Conservation (phyloP, 1,140 invertebrate species). For the Lordiphosa clarofinis region DNA sequence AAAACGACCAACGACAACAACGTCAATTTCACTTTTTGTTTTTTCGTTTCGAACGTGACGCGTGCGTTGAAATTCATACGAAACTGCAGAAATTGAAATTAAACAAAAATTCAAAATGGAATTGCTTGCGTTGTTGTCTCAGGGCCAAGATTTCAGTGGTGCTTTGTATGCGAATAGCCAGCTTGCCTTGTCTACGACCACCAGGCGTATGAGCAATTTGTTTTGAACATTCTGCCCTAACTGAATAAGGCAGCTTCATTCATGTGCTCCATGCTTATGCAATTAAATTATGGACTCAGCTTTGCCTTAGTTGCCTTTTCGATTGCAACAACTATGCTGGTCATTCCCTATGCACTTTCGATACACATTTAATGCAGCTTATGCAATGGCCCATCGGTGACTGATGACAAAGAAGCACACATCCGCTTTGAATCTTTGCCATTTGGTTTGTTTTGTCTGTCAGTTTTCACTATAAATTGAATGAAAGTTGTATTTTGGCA, state of each 20-base stretch:
- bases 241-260: background rate
- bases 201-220: slow-evolving; percentile 60
- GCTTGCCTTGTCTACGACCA: slow-evolving; percentile 24
- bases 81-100: slow-evolving; percentile 53
- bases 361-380: slow-evolving; percentile 42
- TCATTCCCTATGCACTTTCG: slow-evolving; percentile 58
- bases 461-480: slow-evolving; percentile 42
- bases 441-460: slow-evolving; percentile 7
- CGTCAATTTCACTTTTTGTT: slow-evolving; percentile 65
- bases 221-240: slow-evolving; percentile 38
- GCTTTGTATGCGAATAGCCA: slow-evolving; percentile 56
- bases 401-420: slow-evolving; percentile 21
- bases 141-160: slow-evolving; percentile 34
- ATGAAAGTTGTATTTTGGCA: slow-evolving; percentile 62
- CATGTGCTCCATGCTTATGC: slow-evolving; percentile 23
- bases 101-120: slow-evolving; percentile 54
- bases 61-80: slow-evolving; percentile 22
- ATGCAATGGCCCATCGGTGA: slow-evolving; percentile 35
- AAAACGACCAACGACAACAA: slow-evolving; percentile 11
- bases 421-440: slow-evolving; percentile 27
- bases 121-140: slow-evolving; percentile 35
- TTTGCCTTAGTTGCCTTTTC: slow-evolving; percentile 25
- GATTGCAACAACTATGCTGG: slow-evolving; percentile 31
- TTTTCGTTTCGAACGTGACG: slow-evolving; percentile 50
- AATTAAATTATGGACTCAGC: slow-evolving; percentile 35